Percentiles rank a stretch among this genome's conserved stretches.
Evolutionary conservation across 92 coral and sea anemone species (phyloP).

Genomic region (Paragorgia papillata): DNA sequence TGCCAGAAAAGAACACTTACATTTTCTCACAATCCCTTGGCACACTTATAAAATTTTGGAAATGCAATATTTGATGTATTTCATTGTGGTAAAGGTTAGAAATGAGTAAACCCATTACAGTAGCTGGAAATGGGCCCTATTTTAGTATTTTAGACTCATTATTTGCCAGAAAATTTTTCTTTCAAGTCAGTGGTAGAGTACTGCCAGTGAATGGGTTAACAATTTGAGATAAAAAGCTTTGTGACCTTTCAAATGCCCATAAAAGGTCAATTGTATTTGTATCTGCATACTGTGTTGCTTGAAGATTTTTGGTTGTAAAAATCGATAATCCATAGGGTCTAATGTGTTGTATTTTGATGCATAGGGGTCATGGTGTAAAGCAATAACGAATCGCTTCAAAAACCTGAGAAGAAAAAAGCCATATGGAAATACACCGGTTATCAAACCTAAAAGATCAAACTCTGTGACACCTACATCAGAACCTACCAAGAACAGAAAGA

Average conservation of each 20-base stretch:
- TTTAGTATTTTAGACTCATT: too few relatives aligned
- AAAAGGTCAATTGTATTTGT: constrained; percentile 16
- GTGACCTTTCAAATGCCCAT: constrained; percentile 19
- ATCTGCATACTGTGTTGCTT: background rate
- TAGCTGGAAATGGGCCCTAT: too few relatives aligned
- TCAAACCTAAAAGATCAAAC: background rate
- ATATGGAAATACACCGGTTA: background rate
- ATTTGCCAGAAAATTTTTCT: too few relatives aligned
- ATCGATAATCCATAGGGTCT: constrained; percentile 14
- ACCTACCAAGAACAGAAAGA: background rate
- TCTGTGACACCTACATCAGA: background rate
- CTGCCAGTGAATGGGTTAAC: background rate
- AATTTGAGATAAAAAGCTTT: constrained; percentile 17
- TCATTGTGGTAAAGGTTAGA: too few relatives aligned
- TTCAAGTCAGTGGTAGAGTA: too few relatives aligned
- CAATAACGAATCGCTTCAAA: constrained; percentile 13
- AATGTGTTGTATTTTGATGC: constrained; percentile 12
- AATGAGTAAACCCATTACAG: too few relatives aligned
- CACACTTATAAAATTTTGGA: too few relatives aligned
- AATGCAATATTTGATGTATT: too few relatives aligned
- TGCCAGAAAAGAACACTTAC: too few relatives aligned
- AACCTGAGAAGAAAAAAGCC: constrained; percentile 6
- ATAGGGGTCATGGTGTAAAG: constrained; percentile 27
- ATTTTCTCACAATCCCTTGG: too few relatives aligned
- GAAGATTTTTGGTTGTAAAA: constrained; percentile 1